Evolutionary conservation across 2,113 vertebrate species (phyloP).

Genomic region (Procavia capensis): DNA sequence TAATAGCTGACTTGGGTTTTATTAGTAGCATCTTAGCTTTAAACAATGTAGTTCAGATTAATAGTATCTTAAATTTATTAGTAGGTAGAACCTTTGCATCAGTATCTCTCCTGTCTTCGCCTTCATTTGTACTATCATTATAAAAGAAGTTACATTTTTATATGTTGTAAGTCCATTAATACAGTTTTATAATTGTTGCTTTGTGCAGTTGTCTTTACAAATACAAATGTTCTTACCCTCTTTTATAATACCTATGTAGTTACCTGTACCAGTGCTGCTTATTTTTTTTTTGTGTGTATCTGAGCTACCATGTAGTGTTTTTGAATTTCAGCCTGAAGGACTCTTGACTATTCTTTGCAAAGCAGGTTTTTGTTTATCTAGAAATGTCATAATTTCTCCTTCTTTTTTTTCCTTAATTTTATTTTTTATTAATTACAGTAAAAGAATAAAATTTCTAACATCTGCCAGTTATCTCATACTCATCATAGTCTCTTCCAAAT

Average conservation of each 20-base stretch:
- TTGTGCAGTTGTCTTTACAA: not conserved
- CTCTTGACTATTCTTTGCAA: not conserved
- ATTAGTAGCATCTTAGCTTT: not conserved
- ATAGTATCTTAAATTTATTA: conserved; percentile 10
- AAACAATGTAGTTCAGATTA: not conserved
- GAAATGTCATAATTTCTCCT: not conserved
- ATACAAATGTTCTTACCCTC: not conserved
- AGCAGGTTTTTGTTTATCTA: not conserved
- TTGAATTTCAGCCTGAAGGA: not conserved
- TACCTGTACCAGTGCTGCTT: not conserved
- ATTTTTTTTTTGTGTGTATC: not conserved
- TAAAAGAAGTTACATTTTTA: not conserved
- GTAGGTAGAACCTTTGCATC: not conserved
- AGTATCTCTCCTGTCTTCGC: no score
- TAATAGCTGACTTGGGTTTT: not conserved
- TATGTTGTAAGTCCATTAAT: not conserved
- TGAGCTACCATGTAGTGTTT: not conserved
- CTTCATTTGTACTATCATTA: not conserved
- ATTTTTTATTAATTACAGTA: no score
- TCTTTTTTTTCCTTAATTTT: no score
- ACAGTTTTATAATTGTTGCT: not conserved
- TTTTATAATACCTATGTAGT: not conserved
- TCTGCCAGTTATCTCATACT: no score
- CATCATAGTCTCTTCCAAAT: no score
- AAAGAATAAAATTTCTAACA: no score